Evolutionary conservation across 2,797 vertebrate species (phyloP), one percentile per base, ranked within the genome.

Genomic region (Lates japonicus): DNA sequence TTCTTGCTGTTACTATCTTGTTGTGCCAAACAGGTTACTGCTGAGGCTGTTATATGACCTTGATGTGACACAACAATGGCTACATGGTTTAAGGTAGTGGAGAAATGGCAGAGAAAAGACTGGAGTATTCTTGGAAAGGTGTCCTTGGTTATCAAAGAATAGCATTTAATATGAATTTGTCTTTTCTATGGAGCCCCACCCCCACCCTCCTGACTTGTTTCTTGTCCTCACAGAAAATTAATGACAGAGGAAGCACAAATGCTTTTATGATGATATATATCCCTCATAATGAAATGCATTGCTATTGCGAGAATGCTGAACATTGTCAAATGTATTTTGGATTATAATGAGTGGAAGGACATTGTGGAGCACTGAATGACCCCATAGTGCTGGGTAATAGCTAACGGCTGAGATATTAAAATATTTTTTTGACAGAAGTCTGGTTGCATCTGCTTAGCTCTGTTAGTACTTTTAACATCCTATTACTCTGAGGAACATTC

Each of bases 61-160:
- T 89, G 90, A 88, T 81, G 76, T 90, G 83, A 92, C 89, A 87
- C 91, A 93, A 93, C 92, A 93, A 95, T 94, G 85, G 89, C 91
- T 90, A 49, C 20, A 17, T 22, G 57, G 65, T 57, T 75, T 75
- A 44, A 75, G 42, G 51, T 29, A 9, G 19, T 14, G 22, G 49
- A 76, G 84, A 91, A 91, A 83, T 94, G 89, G 93, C 88, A 65
- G 59, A 88, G 85, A 89, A 86, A 76, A 85, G 90, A 88, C 64
- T 78, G 70, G 89, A 90, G 90, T 91, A 88, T 90, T 94, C 91
- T 92, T 89, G 81, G 91, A 89, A 88, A 89, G 83, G 78, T 58
- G 92, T 95, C 95, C 95, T 96, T 95, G 87, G 64, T 90, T 93
- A 92, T 91, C 88, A 92, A 93, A 94, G 86, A 93, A 88, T 90